A percentile compares a stretch with the other conserved stretches of the same genome.
Evolutionary conservation across 2,113 vertebrate genomes (phyloP).

Genomic region (Tympanuchus pallidicinctus): DNA sequence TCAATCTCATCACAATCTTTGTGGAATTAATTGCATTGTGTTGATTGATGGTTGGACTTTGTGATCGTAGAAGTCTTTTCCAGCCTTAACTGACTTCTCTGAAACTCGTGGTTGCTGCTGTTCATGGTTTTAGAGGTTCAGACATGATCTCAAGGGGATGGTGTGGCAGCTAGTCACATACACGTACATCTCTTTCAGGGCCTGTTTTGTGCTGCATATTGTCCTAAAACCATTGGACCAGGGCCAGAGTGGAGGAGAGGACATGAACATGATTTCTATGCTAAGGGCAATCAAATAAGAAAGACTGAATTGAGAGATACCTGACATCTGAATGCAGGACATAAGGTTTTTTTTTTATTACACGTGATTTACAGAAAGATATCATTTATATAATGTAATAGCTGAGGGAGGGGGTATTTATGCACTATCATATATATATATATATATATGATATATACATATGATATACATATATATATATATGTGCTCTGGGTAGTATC

Average conservation of each 20-base stretch:
- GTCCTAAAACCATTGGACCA: neutral
- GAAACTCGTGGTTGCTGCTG: neutral
- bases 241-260: neutral
- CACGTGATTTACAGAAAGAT: constrained; percentile 8
- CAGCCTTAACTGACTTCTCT: neutral
- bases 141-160: accelerated
- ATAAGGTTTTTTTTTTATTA: neutral
- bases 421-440: neutral
- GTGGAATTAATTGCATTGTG: neutral
- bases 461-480: too few relatives aligned
- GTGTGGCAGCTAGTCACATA: neutral
- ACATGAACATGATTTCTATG: accelerated
- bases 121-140: accelerated
- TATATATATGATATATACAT: too few relatives aligned
- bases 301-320: neutral
- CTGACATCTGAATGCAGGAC: neutral
- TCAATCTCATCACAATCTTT: neutral
- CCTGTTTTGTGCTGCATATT: too few relatives aligned
- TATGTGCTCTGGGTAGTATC: neutral
- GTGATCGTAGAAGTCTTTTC: too few relatives aligned
- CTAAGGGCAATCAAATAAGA: neutral
- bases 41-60: neutral
- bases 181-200: neutral
- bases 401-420: neutral
- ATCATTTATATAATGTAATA: constrained; percentile 32